A percentile compares a stretch with the other conserved stretches of the same genome.
phyloP scores from a whole-genome alignment of 2,797 vertebrate species.

The Sebastiscus tertius region DNA sequence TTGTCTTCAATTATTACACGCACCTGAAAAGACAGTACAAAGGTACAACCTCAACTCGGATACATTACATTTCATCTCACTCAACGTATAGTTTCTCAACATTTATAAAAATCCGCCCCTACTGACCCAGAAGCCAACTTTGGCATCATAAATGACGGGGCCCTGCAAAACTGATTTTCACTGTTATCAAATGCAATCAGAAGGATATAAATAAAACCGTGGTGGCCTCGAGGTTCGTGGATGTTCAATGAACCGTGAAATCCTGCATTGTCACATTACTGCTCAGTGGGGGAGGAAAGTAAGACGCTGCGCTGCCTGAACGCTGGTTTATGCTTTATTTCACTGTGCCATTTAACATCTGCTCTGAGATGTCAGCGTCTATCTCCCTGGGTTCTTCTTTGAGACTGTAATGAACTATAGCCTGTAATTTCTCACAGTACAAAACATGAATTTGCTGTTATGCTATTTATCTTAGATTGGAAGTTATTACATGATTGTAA shows the following conservation, averaged over 20 bases:
- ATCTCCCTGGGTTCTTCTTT: background rate
- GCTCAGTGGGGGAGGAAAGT: constrained; percentile 60
- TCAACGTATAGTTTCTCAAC: background rate
- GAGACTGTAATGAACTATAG: background rate
- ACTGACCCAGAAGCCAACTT: background rate
- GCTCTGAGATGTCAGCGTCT: background rate
- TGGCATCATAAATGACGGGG: background rate
- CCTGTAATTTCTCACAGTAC: background rate
- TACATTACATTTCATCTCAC: background rate
- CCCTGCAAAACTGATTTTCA: constrained; percentile 6
- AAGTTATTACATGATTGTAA: background rate
- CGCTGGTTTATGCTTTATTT: constrained; percentile 40
- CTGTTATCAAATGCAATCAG: constrained; percentile 52
- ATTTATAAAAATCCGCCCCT: background rate
- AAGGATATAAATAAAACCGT: constrained; percentile 74
- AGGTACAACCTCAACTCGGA: background rate
- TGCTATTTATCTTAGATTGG: background rate
- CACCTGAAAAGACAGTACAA: background rate
- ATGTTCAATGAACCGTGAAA: constrained; percentile 68
- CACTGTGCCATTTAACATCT: constrained; percentile 44
- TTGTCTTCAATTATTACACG: background rate
- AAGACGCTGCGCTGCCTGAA: constrained; percentile 32
- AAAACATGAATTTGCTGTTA: background rate
- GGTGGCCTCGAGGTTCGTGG: constrained; percentile 59
- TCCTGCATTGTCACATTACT: constrained; percentile 72